These are phyloP conservation scores for Microcebus griseorufus DNA, from an alignment of 2,113 vertebrate species.

Conservation along the genomic window DNA sequence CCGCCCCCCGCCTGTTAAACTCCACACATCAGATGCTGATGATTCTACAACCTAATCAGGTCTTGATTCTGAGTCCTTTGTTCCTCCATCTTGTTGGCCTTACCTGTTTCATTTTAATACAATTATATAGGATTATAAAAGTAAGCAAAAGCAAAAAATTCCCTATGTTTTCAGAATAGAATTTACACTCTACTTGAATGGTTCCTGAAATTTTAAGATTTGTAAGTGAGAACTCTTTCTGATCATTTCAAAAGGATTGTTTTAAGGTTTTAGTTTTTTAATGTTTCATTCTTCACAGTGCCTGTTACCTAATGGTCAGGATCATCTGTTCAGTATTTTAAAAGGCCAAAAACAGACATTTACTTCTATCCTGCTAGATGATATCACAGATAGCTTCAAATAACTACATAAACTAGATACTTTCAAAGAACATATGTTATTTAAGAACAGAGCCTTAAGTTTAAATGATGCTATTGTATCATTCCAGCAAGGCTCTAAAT, in stretches of 20 bases:
- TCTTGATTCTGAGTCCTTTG: neutral
- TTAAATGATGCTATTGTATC: neutral
- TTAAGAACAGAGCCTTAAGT: neutral
- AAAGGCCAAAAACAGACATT: neutral
- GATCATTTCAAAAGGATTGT: neutral
- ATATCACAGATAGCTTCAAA: neutral
- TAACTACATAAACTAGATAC: too few species aligned
- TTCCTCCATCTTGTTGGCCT: neutral
- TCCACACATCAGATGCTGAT: neutral
- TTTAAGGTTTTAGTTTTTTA: neutral
- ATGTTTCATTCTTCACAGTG: neutral
- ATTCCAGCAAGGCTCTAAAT: neutral
- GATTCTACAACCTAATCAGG: neutral
- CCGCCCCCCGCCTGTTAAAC: neutral
- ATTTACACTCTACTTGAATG: neutral
- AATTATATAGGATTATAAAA: neutral
- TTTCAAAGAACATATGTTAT: neutral
- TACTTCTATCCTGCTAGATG: neutral
- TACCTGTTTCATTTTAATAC: neutral
- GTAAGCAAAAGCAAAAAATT: neutral
- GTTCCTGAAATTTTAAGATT: neutral
- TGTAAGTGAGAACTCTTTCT: neutral
- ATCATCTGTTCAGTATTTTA: slow-evolving; percentile 24
- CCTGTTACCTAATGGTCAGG: neutral
- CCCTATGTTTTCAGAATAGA: slow-evolving; percentile 8